A percentile compares a stretch with the other conserved stretches of the same genome.
Evolutionary conservation across 2,888 invertebrate species (phyloP).

Genomic region (Plusia festucae): DNA sequence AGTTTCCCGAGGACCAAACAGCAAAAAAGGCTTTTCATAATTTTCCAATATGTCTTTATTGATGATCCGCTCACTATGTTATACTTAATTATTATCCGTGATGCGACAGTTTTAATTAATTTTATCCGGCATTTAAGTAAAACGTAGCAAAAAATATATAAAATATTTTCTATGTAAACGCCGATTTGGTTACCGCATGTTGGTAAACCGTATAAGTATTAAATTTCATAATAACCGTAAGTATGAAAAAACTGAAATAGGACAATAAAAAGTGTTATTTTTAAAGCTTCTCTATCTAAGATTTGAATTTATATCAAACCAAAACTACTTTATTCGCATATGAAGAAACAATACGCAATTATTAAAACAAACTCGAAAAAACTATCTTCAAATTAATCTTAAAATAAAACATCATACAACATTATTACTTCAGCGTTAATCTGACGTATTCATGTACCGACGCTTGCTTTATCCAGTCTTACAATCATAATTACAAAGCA

Average conservation of each 20-base stretch:
- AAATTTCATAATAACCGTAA: not conserved
- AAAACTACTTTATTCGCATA: too few species aligned
- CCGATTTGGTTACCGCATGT: not conserved
- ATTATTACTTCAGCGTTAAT: not conserved
- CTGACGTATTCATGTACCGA: not conserved
- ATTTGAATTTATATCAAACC: too few species aligned
- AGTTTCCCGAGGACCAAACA: constrained; percentile 33
- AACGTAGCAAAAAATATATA: constrained; percentile 11
- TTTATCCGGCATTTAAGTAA: not conserved
- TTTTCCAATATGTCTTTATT: constrained; percentile 41
- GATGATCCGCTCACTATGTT: constrained; percentile 21
- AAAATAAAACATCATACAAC: not conserved
- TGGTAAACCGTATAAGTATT: not conserved
- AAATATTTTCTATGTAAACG: not conserved
- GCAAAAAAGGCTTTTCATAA: constrained; percentile 44
- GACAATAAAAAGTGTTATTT: too few species aligned
- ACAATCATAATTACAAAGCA: constrained; percentile 16
- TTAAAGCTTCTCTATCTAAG: too few species aligned
- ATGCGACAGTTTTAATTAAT: constrained; percentile 33
- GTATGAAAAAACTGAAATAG: too few species aligned
- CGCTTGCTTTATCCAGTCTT: not conserved
- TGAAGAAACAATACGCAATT: too few species aligned
- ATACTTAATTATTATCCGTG: constrained; percentile 18
- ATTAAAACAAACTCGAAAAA: too few species aligned
- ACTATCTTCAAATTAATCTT: too few species aligned